phyloP scores from a whole-genome alignment of 2,113 vertebrate genomes.

The Symphodus melops region DNA sequence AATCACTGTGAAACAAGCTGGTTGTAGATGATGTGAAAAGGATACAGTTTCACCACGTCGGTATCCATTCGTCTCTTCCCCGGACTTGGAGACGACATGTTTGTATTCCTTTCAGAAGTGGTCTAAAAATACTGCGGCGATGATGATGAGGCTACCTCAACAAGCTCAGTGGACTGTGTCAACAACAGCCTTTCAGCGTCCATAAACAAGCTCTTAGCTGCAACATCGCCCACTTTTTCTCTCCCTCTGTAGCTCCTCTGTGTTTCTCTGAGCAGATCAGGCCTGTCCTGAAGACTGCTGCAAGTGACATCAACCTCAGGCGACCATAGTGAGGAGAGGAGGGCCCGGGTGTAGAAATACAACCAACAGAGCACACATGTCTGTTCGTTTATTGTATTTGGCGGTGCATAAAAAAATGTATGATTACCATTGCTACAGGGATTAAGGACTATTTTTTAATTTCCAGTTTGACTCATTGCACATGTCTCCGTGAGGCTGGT shows the following conservation, averaged over 20 bases:
- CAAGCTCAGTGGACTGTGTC: conserved; percentile 54
- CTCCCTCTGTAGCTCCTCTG: conserved; percentile 7
- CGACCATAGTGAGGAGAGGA: conserved; percentile 57
- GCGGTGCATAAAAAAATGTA: neutral
- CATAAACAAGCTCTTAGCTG: conserved; percentile 54
- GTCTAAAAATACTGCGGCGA: conserved; percentile 79
- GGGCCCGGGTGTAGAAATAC: conserved; percentile 55
- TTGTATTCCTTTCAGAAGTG: conserved; percentile 74
- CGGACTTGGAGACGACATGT: conserved; percentile 98
- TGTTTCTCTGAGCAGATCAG: conserved; percentile 46
- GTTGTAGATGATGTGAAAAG: conserved; percentile 82
- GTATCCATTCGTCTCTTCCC: conserved; percentile 99
- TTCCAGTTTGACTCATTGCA: neutral
- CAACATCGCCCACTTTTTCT: conserved; percentile 68
- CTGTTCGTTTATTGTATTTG: accelerated
- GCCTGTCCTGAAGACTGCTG: conserved; percentile 73
- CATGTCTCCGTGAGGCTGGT: neutral
- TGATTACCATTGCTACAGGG: too few species aligned
- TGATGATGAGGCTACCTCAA: conserved; percentile 33
- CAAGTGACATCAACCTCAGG: conserved; percentile 68
- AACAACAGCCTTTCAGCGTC: conserved; percentile 63
- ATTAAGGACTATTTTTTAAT: too few species aligned
- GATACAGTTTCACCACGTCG: conserved; percentile 99
- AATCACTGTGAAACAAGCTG: conserved; percentile 20
- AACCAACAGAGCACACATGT: neutral